These are phyloP conservation scores for Dryobotodes eremita DNA, from an alignment of 2,888 invertebrate genomes.

Conservation along the genomic window DNA sequence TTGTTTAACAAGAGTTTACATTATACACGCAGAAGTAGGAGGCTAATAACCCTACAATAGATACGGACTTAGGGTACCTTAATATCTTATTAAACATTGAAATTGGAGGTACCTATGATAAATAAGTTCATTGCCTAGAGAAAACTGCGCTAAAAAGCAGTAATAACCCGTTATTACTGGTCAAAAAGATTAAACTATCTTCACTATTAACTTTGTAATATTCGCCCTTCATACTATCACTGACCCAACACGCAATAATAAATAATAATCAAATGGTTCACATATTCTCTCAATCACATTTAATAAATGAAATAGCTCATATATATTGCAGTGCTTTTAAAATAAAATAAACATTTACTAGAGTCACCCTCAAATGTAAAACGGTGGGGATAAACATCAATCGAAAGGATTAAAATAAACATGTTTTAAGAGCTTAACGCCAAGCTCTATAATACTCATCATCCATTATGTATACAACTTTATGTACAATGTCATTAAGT, in stretches of 20 bases:
- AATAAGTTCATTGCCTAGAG: neutral
- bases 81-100: neutral
- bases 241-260: neutral
- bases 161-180: neutral
- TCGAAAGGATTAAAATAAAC: slow-evolving; percentile 33
- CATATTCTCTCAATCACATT: slow-evolving; percentile 10
- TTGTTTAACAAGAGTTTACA: too few species aligned
- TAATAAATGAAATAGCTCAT: neutral
- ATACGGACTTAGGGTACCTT: neutral
- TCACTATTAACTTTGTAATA: neutral
- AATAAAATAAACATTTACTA: slow-evolving; percentile 20
- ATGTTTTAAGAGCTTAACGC: slow-evolving; percentile 7
- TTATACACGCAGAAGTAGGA: too few species aligned
- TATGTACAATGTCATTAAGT: neutral
- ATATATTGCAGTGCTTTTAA: neutral
- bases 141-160: neutral
- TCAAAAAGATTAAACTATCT: neutral
- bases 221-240: neutral
- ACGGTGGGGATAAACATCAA: slow-evolving; percentile 41
- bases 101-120: neutral
- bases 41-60: neutral
- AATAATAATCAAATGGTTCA: slow-evolving; percentile 6
- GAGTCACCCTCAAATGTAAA: neutral
- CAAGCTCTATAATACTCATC: slow-evolving; percentile 13
- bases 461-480: slow-evolving; percentile 17